Conservation (phyloP, 2,113 vertebrate genomes). For the Hippotragus niger region DNA sequence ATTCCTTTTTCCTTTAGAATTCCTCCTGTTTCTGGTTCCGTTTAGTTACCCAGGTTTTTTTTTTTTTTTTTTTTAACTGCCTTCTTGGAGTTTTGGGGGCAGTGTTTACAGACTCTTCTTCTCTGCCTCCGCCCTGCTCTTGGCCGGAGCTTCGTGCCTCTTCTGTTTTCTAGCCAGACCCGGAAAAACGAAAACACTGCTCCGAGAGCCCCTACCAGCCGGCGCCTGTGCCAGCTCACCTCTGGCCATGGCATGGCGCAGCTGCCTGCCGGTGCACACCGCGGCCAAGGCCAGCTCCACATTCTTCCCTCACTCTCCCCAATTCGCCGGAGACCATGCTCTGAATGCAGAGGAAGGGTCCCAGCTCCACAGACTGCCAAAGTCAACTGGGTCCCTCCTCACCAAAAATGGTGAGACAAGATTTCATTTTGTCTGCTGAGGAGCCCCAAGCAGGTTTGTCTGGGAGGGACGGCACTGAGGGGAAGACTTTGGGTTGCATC, state of each 20-base stretch:
- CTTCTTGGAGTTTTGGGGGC: constrained; percentile 53
- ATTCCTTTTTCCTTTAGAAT: background rate
- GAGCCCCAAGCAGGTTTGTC: constrained; percentile 64
- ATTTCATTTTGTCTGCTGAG: constrained; percentile 52
- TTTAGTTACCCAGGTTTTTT: background rate
- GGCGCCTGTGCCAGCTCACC: constrained; percentile 51
- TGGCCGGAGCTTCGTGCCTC: constrained; percentile 32
- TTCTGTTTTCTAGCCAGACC: constrained; percentile 64
- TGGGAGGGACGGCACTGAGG: background rate
- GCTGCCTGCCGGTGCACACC: background rate
- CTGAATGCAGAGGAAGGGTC: constrained; percentile 6
- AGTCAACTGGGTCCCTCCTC: constrained; percentile 27
- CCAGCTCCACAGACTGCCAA: constrained; percentile 23
- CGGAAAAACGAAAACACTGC: constrained; percentile 61
- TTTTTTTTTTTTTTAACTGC: background rate
- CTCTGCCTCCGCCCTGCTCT: background rate
- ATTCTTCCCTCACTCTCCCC: constrained; percentile 1
- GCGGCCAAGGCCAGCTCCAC: constrained; percentile 11
- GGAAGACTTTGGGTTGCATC: background rate
- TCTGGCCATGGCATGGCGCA: constrained; percentile 26
- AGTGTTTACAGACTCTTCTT: constrained; percentile 47
- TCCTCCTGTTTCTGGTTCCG: background rate
- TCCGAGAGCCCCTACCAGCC: constrained; percentile 48
- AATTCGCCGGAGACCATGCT: constrained; percentile 13
- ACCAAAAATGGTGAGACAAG: constrained; percentile 62